Evolutionary conservation across 2,888 invertebrate species (phyloP).

Genomic region (Altica lythri): DNA sequence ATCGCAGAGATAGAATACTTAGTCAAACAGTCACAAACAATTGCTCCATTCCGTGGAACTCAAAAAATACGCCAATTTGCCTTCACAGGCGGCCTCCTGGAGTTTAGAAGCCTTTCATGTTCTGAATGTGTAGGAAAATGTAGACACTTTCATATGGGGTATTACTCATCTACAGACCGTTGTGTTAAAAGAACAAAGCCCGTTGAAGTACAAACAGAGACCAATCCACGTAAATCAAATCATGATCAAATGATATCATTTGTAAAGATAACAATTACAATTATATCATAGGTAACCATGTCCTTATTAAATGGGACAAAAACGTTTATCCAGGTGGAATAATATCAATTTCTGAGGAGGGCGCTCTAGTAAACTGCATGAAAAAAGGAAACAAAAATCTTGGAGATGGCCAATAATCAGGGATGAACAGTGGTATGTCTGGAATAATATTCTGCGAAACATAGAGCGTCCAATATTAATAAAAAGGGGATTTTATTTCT

Average conservation of each 20-base stretch:
- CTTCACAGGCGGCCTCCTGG: neutral
- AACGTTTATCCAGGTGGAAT: neutral
- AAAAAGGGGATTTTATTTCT: too few relatives aligned
- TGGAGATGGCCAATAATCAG: constrained; percentile 3
- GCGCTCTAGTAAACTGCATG: neutral
- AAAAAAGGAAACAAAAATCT: neutral
- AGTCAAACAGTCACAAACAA: neutral
- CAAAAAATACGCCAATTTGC: neutral
- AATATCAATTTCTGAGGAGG: neutral
- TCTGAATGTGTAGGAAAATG: too few relatives aligned
- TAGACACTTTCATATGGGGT: too few relatives aligned
- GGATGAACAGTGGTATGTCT: neutral
- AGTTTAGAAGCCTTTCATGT: too few relatives aligned
- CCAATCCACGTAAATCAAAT: too few relatives aligned
- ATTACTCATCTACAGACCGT: too few relatives aligned
- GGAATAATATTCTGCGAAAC: neutral
- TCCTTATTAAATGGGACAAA: neutral
- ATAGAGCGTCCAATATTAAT: too few relatives aligned
- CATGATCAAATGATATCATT: neutral
- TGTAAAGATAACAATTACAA: neutral
- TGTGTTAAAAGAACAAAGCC: neutral
- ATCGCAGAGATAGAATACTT: constrained; percentile 6
- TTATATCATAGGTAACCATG: neutral
- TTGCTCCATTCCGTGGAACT: constrained; percentile 1
- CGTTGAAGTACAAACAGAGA: neutral